phyloP scores from a whole-genome alignment of 2,113 vertebrate genomes.

The Sula dactylatra region DNA sequence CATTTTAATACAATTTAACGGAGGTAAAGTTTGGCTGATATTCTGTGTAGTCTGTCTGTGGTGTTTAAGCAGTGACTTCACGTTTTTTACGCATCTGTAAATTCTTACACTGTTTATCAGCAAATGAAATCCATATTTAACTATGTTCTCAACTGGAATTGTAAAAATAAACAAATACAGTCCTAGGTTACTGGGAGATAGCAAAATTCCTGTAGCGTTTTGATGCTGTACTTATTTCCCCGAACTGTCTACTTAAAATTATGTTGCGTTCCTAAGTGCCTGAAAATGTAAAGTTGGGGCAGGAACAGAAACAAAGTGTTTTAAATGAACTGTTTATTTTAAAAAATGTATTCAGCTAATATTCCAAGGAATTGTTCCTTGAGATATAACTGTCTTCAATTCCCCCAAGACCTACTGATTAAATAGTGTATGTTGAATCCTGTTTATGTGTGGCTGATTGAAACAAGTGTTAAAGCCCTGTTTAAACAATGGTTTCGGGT shows the following conservation, averaged over 20 bases:
- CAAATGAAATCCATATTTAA: not conserved
- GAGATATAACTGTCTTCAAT: not conserved
- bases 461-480: not conserved
- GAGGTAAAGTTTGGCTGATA: not conserved
- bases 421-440: not conserved
- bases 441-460: not conserved
- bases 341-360: not conserved
- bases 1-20: not conserved
- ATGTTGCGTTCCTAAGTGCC: not conserved
- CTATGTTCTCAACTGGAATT: not conserved
- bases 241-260: not conserved
- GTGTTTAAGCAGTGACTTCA: not conserved
- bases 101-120: not conserved
- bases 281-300: not conserved
- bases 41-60: not conserved
- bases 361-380: not conserved
- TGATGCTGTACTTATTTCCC: not conserved
- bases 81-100: not conserved
- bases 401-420: not conserved
- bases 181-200: not conserved
- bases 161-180: not conserved
- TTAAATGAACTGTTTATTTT: not conserved
- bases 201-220: not conserved
- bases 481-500: not conserved
- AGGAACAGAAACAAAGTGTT: not conserved